Percentiles rank a stretch among this genome's conserved stretches.
These are phyloP conservation scores for Polydrusus cervinus DNA, from an alignment of 2,888 invertebrate genomes.

Conservation along the genomic window DNA sequence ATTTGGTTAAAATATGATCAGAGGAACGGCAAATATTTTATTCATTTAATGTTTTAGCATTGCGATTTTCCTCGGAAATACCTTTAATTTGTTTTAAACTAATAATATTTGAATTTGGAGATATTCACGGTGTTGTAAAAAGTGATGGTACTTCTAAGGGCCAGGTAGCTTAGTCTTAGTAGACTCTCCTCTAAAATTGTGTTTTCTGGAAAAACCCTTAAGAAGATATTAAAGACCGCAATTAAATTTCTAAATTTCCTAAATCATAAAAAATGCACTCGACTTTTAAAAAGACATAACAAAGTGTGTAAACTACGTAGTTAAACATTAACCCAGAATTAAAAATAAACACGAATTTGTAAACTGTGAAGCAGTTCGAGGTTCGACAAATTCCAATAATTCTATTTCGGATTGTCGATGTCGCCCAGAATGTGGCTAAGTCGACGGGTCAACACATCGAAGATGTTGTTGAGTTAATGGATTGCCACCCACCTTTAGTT, in stretches of 20 bases:
- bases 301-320: conserved; percentile 36
- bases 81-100: conserved; percentile 4
- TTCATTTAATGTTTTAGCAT: conserved; percentile 9
- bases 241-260: neutral
- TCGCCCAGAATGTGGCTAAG: conserved; percentile 56
- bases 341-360: conserved; percentile 47
- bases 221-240: too few relatives aligned
- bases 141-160: too few relatives aligned
- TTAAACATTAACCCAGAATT: conserved; percentile 46
- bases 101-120: neutral
- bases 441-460: conserved; percentile 57
- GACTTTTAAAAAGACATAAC: conserved; percentile 21
- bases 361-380: conserved; percentile 32
- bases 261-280: neutral
- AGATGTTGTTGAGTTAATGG: conserved; percentile 60
- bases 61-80: conserved; percentile 15
- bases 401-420: conserved; percentile 60
- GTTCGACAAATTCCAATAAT: conserved; percentile 53
- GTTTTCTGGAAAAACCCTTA: too few relatives aligned
- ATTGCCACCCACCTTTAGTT: conserved; percentile 60
- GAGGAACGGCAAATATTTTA: conserved; percentile 28
- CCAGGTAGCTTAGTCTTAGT: too few relatives aligned
- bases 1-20: conserved; percentile 46
- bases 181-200: too few relatives aligned
- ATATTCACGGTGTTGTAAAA: too few relatives aligned